phyloP scores from a whole-genome alignment of 2,888 invertebrate species.

The Acanthoscelides obtectus region DNA sequence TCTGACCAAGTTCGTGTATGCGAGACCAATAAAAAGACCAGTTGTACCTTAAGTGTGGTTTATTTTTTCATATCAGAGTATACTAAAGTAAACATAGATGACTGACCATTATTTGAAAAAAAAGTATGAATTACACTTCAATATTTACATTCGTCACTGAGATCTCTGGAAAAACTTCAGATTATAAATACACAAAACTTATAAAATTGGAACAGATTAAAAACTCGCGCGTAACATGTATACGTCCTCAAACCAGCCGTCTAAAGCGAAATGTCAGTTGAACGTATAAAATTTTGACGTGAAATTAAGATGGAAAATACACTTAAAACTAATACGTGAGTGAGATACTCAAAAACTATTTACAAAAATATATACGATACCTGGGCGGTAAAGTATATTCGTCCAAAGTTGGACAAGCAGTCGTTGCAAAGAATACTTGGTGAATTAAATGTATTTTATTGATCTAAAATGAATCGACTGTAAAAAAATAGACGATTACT shows the following conservation, averaged over 20 bases:
- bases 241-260: not conserved
- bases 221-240: constrained; percentile 1
- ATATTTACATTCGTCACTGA: constrained; percentile 39
- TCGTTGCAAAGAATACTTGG: constrained; percentile 15
- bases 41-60: constrained; percentile 35
- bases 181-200: constrained; percentile 38
- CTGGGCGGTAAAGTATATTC: constrained; percentile 16
- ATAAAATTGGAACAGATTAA: constrained; percentile 22
- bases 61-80: constrained; percentile 44
- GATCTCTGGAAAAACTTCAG: constrained; percentile 40
- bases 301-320: constrained; percentile 15
- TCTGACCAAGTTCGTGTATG: no score
- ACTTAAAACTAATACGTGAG: not conserved
- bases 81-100: constrained; percentile 43
- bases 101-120: constrained; percentile 45
- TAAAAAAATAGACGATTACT: not conserved
- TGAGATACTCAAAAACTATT: constrained; percentile 12
- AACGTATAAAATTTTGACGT: constrained; percentile 18
- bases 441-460: constrained; percentile 3
- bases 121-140: constrained; percentile 31
- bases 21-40: constrained; percentile 11
- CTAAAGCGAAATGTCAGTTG: not conserved
- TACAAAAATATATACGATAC: constrained; percentile 15
- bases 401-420: constrained; percentile 18
- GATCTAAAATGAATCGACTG: not conserved